These are phyloP conservation scores for Octopus sinensis DNA, from an alignment of 1,140 invertebrate genomes.

Conservation along the genomic window DNA sequence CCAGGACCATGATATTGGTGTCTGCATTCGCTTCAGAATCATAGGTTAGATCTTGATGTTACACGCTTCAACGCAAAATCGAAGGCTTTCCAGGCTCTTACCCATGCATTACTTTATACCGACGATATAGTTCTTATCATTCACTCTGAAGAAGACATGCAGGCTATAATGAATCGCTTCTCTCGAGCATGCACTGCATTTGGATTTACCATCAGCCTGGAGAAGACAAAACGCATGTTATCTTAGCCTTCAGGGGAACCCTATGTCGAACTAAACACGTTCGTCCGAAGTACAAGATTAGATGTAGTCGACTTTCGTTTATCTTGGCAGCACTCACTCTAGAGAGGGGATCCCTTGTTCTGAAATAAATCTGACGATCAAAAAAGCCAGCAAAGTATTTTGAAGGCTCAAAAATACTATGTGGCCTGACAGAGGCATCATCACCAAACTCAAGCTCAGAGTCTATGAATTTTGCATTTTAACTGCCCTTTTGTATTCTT, in stretches of 20 bases:
- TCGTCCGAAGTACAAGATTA: too few species aligned
- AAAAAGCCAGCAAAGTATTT: not conserved
- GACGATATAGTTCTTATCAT: not conserved
- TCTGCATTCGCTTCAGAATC: not conserved
- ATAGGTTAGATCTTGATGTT: too few species aligned
- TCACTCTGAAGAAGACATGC: not conserved
- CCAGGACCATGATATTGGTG: not conserved
- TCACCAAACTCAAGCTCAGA: not conserved
- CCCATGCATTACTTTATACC: not conserved
- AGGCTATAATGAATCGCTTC: not conserved
- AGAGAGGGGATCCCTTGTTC: not conserved
- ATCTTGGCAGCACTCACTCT: not conserved
- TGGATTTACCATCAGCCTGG: too few species aligned
- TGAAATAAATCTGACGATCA: not conserved
- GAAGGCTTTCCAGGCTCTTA: not conserved
- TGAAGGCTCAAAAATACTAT: not conserved
- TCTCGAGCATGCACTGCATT: not conserved
- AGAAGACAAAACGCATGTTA: too few species aligned
- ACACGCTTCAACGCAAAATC: not conserved
- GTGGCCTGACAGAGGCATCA: not conserved
- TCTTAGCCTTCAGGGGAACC: too few species aligned
- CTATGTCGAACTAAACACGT: too few species aligned
- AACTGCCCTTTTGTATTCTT: not conserved
- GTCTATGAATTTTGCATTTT: not conserved
- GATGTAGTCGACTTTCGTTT: too few species aligned